Conservation (phyloP, 2,888 invertebrate genomes). For the Pyrrhosoma nymphula region DNA sequence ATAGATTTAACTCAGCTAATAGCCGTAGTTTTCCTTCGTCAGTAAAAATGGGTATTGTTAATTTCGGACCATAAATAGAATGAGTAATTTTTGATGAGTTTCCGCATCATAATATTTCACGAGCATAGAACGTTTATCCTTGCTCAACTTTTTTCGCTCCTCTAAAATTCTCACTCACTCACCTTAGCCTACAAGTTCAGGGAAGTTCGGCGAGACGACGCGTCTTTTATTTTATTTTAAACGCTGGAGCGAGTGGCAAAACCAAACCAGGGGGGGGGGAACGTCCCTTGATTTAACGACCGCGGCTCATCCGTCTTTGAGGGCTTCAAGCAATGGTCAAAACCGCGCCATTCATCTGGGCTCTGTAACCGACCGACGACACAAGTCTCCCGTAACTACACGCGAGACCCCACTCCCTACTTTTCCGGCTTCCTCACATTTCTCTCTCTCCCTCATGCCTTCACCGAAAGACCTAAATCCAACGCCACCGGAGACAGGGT, state of each 20-base stretch:
- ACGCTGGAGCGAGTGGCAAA: neutral
- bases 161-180: too few species aligned
- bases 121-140: too few species aligned
- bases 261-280: neutral
- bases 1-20: too few species aligned
- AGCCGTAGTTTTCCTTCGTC: too few species aligned
- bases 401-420: neutral
- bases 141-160: neutral
- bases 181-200: neutral
- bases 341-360: constrained; percentile 61
- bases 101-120: too few species aligned
- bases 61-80: too few species aligned
- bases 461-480: constrained; percentile 28
- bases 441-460: neutral
- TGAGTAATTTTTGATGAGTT: too few species aligned
- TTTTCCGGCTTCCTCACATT: neutral
- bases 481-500: neutral
- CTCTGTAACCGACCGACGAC: constrained; percentile 1
- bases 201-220: neutral
- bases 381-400: constrained; percentile 50
- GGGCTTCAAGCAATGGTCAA: constrained; percentile 45
- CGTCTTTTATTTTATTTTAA: neutral
- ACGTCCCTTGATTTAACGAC: constrained; percentile 47
- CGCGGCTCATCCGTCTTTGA: constrained; percentile 52
- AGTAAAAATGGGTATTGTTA: too few species aligned